Evolutionary conservation across 2,797 vertebrate species (phyloP), one percentile per base, ranked within the genome.

Genomic region (Neosilurus hyrtlii): DNA sequence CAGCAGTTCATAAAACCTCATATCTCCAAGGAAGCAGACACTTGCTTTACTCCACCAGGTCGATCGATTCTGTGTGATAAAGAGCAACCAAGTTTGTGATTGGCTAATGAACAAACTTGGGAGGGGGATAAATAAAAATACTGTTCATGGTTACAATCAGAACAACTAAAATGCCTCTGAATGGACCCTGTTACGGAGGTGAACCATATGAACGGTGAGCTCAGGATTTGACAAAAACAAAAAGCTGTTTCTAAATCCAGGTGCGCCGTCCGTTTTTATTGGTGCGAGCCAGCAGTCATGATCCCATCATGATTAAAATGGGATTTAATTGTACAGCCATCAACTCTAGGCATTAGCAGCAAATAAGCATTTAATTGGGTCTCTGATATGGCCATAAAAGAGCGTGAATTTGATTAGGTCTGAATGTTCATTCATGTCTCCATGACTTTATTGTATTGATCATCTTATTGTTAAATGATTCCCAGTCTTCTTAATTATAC

Each of bases 251-350:
- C 22, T 52, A 26, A 78, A 78, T 65, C 22, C 18, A 26, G n/a
- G 15, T 77, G 24, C 9, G 9, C 14, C 16, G 22, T 78, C 35
- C 10, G 35, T 62, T 62, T 62, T 16, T 77, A 62, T 16, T 63
- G 62, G 14, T 77, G 4, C 8, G 8, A 49, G 37, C 37, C 22
- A 78, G 24, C 43, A 51, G 18, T 77, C 22, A 24, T 37, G 20
- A 37, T 61, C 54, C 57, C 54, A 57, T 43, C 37, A 43, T 43
- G 37, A 37, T 75, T 75, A 22, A 59, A 11, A 76, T 62, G 51
- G 56, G 37, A 78, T 63, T 77, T 63, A 26, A 51, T 78, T 24
- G n/a, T 78, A 63, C 4, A 51, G 43, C n/a, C 75, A 52, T 78
- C 49, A 63, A 52, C 14, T 16, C 24, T 24, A 8, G 37, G 59